Evolutionary conservation across 1,140 invertebrate species (phyloP), one percentile per base, ranked within the genome.

Genomic region (Triops longicaudatus): DNA sequence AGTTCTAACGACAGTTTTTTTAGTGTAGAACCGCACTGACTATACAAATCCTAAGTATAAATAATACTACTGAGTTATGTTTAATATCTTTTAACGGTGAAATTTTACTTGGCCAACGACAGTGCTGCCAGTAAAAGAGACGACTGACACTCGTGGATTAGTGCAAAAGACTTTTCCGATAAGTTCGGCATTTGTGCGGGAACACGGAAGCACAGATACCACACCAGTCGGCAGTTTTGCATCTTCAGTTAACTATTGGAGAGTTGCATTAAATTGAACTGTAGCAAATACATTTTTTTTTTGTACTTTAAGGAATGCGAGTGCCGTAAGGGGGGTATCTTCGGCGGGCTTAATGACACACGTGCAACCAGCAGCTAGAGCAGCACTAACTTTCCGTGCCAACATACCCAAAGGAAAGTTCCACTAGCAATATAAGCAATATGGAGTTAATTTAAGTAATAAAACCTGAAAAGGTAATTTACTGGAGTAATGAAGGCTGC

Each of bases 381-480:
- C 95, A 26, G 98, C 96, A 31, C 89, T 93, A 27, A 91, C 94
- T 86, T 99, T 99, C 73, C 98, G 86, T 0, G 97, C 96, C 43
- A 99, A 96, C 98, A 99, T 99, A 0, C 97, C 97, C 85, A 92
- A 91, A 1, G 98, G 98, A 85, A 99, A 99, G 83, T 99, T 99
- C 98, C 98, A 99, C 82, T 42, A 44, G 22, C 31, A 81, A 22
- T 6, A 12, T 63, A 17, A 63, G 5, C 10, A 98, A 98, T 26
- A 99, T 98, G 76, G 99, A 86, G 44, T 91, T 97, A 26, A 93
- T 93, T 22, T 98, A 96, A 72, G 97, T 98, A 77, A 98, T 88
- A 6, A 98, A 96, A 83, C 98, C 91, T 80, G 1, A 95, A 86
- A n/a, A 97, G 85, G 42, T 98, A 84, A 76, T 97, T 88, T 83